Evolutionary conservation across 2,888 invertebrate genomes (phyloP).

Genomic region (Mimumesa dahlbomi): DNA sequence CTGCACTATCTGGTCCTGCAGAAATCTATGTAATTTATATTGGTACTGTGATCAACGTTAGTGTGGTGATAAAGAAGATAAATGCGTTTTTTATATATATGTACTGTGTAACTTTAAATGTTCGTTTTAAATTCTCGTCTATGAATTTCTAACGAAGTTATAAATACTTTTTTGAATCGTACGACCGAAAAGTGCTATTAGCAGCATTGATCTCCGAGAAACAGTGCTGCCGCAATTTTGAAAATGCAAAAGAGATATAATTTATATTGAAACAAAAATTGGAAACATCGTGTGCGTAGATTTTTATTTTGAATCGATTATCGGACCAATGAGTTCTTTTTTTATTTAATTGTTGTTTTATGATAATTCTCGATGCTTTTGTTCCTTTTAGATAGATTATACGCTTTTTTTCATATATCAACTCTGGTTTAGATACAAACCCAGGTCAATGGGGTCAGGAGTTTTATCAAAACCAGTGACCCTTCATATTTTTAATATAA

Average conservation of each 20-base stretch:
- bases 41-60: slow-evolving; percentile 33
- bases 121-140: slow-evolving; percentile 24
- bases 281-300: slow-evolving; percentile 2
- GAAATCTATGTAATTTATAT: not conserved
- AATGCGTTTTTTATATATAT: slow-evolving; percentile 2
- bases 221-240: slow-evolving; percentile 48
- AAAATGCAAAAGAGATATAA: slow-evolving; percentile 27
- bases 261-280: slow-evolving; percentile 28
- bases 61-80: slow-evolving; percentile 14
- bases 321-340: slow-evolving; percentile 60
- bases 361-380: slow-evolving; percentile 43
- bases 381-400: slow-evolving; percentile 57
- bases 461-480: slow-evolving; percentile 66
- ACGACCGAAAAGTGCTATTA: slow-evolving; percentile 62
- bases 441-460: slow-evolving; percentile 53
- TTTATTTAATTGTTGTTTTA: slow-evolving; percentile 32
- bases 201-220: slow-evolving; percentile 49
- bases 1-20: not conserved
- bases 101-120: slow-evolving; percentile 8
- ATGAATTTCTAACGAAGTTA: slow-evolving; percentile 21
- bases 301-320: slow-evolving; percentile 47
- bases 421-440: slow-evolving; percentile 59
- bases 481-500: slow-evolving; percentile 64
- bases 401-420: slow-evolving; percentile 33
- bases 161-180: slow-evolving; percentile 35